Percentiles rank a stretch among this genome's conserved stretches.
phyloP scores from a whole-genome alignment of 2,113 vertebrate species.

The Dasyornis broadbenti region DNA sequence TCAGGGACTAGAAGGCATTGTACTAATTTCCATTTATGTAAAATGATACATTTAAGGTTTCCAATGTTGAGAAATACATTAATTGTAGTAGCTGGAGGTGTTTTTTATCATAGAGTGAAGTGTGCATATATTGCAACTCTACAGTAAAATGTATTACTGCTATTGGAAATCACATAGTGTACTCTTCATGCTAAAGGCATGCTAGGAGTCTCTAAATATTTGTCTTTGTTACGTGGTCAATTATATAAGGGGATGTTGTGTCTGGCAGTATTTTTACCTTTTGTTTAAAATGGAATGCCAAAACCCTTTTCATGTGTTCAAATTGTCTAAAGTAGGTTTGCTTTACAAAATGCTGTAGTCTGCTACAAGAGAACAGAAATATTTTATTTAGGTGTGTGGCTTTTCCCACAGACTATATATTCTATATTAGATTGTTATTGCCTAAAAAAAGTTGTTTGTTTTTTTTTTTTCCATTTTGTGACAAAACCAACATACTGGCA shows the following conservation, averaged over 20 bases:
- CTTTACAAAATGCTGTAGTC: not conserved
- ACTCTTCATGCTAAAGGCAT: not conserved
- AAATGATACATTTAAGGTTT: not conserved
- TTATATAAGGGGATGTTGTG: not conserved
- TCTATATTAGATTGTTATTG: not conserved
- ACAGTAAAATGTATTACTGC: not conserved
- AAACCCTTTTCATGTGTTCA: not conserved
- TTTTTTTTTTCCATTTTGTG: not conserved
- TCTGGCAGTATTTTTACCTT: not conserved
- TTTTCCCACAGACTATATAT: not conserved
- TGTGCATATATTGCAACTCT: not conserved
- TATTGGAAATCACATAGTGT: not conserved
- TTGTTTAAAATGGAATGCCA: not conserved
- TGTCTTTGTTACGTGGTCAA: fast-evolving
- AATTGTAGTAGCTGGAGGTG: not conserved
- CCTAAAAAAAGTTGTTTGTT: not conserved
- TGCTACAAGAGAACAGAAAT: not conserved
- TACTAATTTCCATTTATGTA: not conserved
- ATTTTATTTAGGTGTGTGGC: not conserved
- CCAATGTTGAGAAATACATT: not conserved
- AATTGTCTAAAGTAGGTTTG: not conserved
- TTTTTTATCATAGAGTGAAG: not conserved
- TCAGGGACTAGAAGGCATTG: not conserved
- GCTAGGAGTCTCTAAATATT: not conserved
- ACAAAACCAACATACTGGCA: not conserved